Evolutionary conservation across 2,113 vertebrate species (phyloP).

Genomic region (Herpetotheres cachinnans): DNA sequence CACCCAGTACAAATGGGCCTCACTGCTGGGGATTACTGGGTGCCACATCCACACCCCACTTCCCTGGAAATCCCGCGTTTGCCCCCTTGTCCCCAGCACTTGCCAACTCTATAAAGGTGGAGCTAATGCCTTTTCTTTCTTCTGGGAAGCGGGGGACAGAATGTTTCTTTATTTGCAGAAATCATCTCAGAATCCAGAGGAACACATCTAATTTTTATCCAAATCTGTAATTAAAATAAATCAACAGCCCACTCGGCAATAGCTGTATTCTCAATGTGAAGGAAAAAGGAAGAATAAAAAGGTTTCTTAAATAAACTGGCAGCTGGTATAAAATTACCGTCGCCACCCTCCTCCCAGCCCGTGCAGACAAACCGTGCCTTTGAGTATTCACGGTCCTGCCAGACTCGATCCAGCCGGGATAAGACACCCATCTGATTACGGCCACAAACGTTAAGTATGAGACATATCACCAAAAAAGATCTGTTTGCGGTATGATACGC

Average conservation of each 20-base stretch:
- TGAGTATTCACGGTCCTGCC: neutral
- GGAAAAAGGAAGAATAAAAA: neutral
- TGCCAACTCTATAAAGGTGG: neutral
- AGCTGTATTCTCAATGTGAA: neutral
- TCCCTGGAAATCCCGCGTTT: fast-evolving
- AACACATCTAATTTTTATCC: neutral
- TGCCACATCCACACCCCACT: neutral
- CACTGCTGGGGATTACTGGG: neutral
- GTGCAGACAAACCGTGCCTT: neutral
- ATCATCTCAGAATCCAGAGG: neutral
- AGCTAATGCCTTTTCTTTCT: neutral
- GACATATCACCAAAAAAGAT: neutral
- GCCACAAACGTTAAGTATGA: neutral
- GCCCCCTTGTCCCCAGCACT: neutral
- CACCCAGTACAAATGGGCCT: neutral
- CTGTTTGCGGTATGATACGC: neutral
- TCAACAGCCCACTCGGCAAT: fast-evolving
- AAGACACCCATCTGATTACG: neutral
- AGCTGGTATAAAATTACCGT: neutral
- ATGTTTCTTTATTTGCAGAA: neutral
- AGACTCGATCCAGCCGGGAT: neutral
- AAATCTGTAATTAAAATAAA: neutral
- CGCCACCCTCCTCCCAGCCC: neutral
- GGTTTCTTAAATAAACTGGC: neutral
- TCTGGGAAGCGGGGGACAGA: neutral